Evolutionary conservation across 2,888 invertebrate species (phyloP).

Genomic region (Glyphotaelius pellucidus): DNA sequence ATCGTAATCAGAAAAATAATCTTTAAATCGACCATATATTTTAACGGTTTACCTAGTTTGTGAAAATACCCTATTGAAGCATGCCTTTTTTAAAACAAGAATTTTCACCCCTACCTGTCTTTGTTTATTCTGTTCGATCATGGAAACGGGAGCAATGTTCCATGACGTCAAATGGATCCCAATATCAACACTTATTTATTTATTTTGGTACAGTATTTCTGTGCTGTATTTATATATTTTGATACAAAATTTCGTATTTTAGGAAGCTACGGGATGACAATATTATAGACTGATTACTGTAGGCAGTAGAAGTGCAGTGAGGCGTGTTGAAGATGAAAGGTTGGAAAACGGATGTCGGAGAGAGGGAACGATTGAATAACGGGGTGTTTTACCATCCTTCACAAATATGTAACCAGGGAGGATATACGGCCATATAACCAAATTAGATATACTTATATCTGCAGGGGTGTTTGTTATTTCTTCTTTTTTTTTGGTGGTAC

Average conservation of each 20-base stretch:
- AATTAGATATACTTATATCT: neutral
- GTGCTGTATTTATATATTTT: neutral
- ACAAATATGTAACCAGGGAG: too few relatives aligned
- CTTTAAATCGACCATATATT: too few relatives aligned
- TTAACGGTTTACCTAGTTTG: too few relatives aligned
- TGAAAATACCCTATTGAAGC: neutral
- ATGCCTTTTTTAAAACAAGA: neutral
- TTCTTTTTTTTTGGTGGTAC: too few relatives aligned
- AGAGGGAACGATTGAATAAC: neutral
- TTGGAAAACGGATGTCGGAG: neutral
- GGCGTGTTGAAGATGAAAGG: constrained; percentile 4
- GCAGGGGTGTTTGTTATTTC: too few relatives aligned
- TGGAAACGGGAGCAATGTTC: neutral
- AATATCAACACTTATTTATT: neutral
- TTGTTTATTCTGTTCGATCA: neutral
- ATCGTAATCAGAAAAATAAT: too few relatives aligned
- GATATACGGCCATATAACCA: neutral
- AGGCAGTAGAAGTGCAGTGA: neutral
- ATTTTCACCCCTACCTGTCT: neutral
- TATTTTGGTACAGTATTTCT: neutral
- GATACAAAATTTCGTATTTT: neutral
- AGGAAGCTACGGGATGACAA: neutral
- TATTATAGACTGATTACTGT: neutral
- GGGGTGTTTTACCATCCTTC: too few relatives aligned
- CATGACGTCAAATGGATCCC: neutral